These are phyloP conservation scores for Helobdella robusta DNA, from an alignment of 2,888 invertebrate species.

Conservation along the genomic window DNA sequence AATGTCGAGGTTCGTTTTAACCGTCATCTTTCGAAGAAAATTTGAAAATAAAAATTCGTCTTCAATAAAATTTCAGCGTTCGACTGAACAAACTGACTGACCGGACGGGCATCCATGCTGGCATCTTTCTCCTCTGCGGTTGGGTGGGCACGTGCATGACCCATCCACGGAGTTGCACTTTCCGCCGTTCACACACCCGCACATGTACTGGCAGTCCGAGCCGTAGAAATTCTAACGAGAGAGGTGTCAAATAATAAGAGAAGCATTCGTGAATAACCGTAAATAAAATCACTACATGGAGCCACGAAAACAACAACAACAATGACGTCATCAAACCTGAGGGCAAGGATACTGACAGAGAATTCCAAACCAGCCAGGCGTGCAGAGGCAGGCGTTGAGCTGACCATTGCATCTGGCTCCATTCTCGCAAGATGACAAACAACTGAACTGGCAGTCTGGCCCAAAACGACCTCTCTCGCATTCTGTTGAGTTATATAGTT, in stretches of 20 bases:
- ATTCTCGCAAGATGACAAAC: background rate
- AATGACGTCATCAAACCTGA: too few species aligned
- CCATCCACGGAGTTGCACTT: background rate
- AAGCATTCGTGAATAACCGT: too few species aligned
- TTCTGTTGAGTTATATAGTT: too few species aligned
- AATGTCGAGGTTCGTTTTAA: too few species aligned
- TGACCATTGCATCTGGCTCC: background rate
- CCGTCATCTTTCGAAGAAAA: too few species aligned
- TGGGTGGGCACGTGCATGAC: background rate
- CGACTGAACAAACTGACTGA: too few species aligned
- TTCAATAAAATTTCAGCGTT: too few species aligned
- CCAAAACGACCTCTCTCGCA: background rate
- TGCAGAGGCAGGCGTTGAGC: background rate
- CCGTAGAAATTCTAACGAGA: background rate
- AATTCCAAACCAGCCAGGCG: background rate
- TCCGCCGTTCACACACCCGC: background rate
- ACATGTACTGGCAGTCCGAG: background rate
- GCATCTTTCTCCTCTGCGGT: background rate
- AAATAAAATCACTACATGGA: too few species aligned
- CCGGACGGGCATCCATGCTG: background rate
- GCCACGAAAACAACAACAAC: too few species aligned
- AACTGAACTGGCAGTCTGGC: background rate
- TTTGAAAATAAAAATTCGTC: too few species aligned
- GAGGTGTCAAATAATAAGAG: too few species aligned
- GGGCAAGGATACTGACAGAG: background rate